Percentiles rank a stretch among this genome's conserved stretches.
phyloP scores from a whole-genome alignment of 2,888 invertebrate species.

The Brenthis daphne region DNA sequence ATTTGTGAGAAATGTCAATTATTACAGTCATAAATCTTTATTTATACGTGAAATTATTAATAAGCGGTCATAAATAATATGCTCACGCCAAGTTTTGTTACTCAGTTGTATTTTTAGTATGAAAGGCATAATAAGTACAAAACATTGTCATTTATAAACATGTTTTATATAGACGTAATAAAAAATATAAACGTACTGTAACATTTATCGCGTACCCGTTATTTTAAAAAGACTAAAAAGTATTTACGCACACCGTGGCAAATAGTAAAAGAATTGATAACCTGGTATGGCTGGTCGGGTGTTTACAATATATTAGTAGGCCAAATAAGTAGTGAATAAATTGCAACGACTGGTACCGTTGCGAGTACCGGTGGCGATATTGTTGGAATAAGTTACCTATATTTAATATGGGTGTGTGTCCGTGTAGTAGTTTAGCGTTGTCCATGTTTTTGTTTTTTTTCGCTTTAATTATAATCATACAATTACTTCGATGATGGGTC shows the following conservation, averaged over 20 bases:
- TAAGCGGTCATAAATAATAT: slow-evolving; percentile 1
- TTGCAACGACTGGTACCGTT: slow-evolving; percentile 58
- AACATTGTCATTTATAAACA: slow-evolving; percentile 5
- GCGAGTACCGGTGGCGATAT: slow-evolving; percentile 48
- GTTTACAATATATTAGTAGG: slow-evolving; percentile 54
- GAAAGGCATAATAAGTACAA: not conserved
- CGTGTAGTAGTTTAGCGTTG: slow-evolving; percentile 4
- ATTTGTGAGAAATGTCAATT: slow-evolving; percentile 20
- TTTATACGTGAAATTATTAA: slow-evolving; percentile 14
- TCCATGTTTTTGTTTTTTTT: slow-evolving; percentile 25
- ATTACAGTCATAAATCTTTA: slow-evolving; percentile 13
- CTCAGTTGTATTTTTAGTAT: slow-evolving; percentile 10
- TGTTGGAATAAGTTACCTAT: slow-evolving; percentile 32
- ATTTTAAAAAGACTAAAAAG: slow-evolving; percentile 43
- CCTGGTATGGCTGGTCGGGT: slow-evolving; percentile 40
- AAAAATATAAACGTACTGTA: slow-evolving; percentile 25
- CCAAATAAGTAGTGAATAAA: slow-evolving; percentile 56
- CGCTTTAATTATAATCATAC: slow-evolving; percentile 25
- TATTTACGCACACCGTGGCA: slow-evolving; percentile 46
- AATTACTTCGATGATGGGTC: slow-evolving; percentile 5
- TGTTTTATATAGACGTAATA: slow-evolving; percentile 17
- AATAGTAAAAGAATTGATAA: slow-evolving; percentile 45
- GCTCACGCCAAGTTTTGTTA: slow-evolving; percentile 4
- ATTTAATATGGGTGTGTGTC: slow-evolving; percentile 14
- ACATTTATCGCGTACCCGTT: slow-evolving; percentile 40